Base-by-base conservation (phyloP, 2,113 vertebrate genomes). In the Rhinichthys klamathensis region DNA sequence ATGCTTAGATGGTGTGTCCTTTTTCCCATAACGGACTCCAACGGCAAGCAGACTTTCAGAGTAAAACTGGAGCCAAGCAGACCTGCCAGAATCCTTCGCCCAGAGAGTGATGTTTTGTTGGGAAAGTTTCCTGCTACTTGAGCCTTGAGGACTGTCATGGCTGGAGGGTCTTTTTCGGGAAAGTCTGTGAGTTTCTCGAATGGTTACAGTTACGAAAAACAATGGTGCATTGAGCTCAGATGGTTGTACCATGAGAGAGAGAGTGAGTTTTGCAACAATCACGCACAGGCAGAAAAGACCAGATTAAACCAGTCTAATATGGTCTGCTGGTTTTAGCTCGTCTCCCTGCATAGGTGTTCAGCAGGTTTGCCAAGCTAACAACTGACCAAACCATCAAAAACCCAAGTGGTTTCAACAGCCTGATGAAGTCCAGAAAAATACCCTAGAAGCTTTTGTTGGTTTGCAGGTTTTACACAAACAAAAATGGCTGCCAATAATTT, bases 1-100 rank as follows among this genome's bases (percentile, higher is more conserved):
- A 3, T 0, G 9, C 23, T 65, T 13, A 41, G 75, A 77, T 30
- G 16, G 27, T 49, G 65, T 32, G 67, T 84, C 13, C 18, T 54
- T 11, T 18, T 83, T 83, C 82, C 75, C 67, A 83, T 61, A 78
- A 86, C 2, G 13, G 12, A 12, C 25, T 51, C 81, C 75, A 25
- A 41, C 10, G 2, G 27, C 25, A 72, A 69, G 63, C 58, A 10
- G 86, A 27, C 3, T 80, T 78, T 41, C 16, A 78, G 41, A 21
- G 16, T 72, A 15, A 56, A 72, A 60, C 15, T 21, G 35, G 65
- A 79, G 75, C 63, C 84, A 56, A 60, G 15, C 54, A 27, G 56
- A 44, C 38, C 16, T 63, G 56, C 82, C 82, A 84, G 72, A 35
- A 70, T 58, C n/a, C 83, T 72, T 25, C 41, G 49, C 63, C 84